Evolutionary conservation across 2,888 invertebrate species (phyloP).

Genomic region (Microdon myrmicae): DNA sequence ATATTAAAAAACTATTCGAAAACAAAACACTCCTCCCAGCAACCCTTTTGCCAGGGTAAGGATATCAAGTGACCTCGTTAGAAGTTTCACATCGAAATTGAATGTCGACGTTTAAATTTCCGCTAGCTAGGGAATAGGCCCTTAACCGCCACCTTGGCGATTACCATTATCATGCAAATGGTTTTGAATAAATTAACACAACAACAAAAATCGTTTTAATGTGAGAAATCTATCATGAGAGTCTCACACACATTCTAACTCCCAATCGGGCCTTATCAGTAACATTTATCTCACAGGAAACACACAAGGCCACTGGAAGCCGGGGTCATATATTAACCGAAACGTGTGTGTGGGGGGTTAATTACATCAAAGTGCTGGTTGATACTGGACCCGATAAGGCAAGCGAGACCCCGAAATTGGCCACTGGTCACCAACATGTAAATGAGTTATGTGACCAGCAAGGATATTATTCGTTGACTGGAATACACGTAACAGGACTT

Average conservation of each 20-base stretch:
- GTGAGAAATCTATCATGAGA: conserved; percentile 35
- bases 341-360: conserved; percentile 17
- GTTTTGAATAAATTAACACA: background rate
- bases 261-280: conserved; percentile 19
- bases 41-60: too few species aligned
- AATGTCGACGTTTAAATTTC: too few species aligned
- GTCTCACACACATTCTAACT: conserved; percentile 39
- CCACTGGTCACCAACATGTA: conserved; percentile 12
- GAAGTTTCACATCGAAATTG: too few species aligned
- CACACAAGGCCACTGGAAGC: conserved; percentile 33
- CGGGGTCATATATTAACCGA: conserved; percentile 32
- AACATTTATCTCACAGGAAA: conserved; percentile 38
- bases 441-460: conserved; percentile 17
- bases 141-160: too few species aligned
- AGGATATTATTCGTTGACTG: too few species aligned
- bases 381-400: background rate
- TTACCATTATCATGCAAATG: conserved; percentile 27
- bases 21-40: too few species aligned
- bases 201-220: conserved; percentile 29
- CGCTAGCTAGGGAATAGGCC: too few species aligned
- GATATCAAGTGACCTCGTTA: too few species aligned
- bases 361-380: conserved; percentile 21
- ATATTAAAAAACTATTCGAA: too few species aligned
- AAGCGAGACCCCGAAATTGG: conserved; percentile 13
- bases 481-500: conserved; percentile 12